Base-by-base conservation (phyloP, 2,797 vertebrate genomes). In the Todus mexicanus region DNA sequence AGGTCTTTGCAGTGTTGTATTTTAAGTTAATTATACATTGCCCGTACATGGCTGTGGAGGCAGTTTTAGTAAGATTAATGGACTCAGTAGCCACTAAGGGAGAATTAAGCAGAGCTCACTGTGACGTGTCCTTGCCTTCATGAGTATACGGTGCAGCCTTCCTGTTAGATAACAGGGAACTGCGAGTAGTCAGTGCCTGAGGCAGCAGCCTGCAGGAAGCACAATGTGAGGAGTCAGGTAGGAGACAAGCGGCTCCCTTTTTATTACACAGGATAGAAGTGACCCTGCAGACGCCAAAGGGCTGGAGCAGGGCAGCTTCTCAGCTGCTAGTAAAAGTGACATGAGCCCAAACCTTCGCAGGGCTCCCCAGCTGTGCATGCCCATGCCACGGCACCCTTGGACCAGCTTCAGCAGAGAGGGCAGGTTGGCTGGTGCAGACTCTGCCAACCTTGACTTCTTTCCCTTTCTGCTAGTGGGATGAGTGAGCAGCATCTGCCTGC, bases 51-150 rank as follows among this genome's bases (percentile, higher is more conserved):
- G 57, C 38, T 59, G 26, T 31, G 82, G 47, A 61, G 77, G 21
- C 15, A 50, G 59, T 33, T 91, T 84, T 78, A 47, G 54, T 38
- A 85, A 51, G 81, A 89, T 73, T n/a, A 63, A 87, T 43, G 73
- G 27, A 26, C 25, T 64, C 59, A 7, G 3, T 53, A 48, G 50
- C 42, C 50, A 14, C 61, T 25, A 19, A 71, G 3, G 22, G 45
- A 31, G 35, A 87, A 50, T 75, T 23, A 45, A 45, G 20, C 3
- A 1, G 23, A n/a, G 5, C 48, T 56, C 1, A 0, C 22, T 79
- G 78, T 4, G 6, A 8, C 0, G 1, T 26, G 35, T 79, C n/a
- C 68, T 61, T 69, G 54, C 57, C 35, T 59, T 69, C 2, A 6
- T 47, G 37, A 12, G 26, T 23, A 23, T 35, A 9, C n/a, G 9